Base-by-base conservation (phyloP, 2,797 vertebrate genomes). In the Sebastes hubbsi region DNA sequence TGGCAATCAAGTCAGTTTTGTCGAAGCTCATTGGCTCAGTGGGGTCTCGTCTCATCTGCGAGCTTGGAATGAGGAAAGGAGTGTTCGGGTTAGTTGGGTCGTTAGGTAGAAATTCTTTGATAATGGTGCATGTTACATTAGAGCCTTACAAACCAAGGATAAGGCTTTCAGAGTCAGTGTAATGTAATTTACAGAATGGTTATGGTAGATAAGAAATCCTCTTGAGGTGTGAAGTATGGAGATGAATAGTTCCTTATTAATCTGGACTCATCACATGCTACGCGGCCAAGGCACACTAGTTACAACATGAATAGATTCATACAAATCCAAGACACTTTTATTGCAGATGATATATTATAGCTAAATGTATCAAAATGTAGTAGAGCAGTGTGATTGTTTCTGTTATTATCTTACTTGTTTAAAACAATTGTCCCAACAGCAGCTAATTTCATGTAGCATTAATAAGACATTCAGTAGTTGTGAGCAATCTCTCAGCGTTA, bases 1-100 rank as follows among this genome's bases (percentile, higher is more conserved):
- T 80, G 88, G 92, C 93, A 94, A 95, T 94, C 94, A 95, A 94
- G 93, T 82, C 87, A 82, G 91, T 94, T 95, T 94, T 90, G 93
- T 88, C 80, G 92, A 94, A 95, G 94, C 93, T 95, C 95, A 95
- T 96, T 96, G 95, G 94, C 94, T 95, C 92, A 91, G 93, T 87
- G 87, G 93, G 93, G 86, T 91, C 92, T 91, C 92, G 73, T 90
- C 91, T 95, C 87, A 89, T 91, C 88, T 87, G 82, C 74, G 32
- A 72, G 79, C 87, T 73, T 13, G 84, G 77, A 92, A 94, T 89
- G 93, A 93, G 84, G 79, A 81, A 74, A 81, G 64, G 73, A 90
- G 80, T 81, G 88, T 82, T 91, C 87, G 63, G 90, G 92, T 88
- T 94, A 92, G 93, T 91, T 92, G 90, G 92, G 85, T 94, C 90